These are phyloP conservation scores for Platycheirus albimanus DNA, from an alignment of 2,888 invertebrate genomes.

Conservation along the genomic window DNA sequence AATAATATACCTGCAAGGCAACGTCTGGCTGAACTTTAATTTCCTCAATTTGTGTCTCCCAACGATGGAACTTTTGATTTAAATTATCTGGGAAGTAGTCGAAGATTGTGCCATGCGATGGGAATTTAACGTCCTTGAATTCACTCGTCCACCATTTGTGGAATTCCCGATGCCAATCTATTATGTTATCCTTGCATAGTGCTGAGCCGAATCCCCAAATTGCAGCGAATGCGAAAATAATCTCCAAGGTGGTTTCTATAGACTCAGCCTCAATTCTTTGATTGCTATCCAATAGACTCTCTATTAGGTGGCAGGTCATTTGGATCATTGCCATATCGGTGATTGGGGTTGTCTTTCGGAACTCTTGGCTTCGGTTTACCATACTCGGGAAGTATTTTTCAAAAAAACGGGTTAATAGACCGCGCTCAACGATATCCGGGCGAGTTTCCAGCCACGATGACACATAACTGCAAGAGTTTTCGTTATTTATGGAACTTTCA, in stretches of 20 bases:
- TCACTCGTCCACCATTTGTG: constrained; percentile 97
- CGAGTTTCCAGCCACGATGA: constrained; percentile 95
- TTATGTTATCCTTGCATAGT: constrained; percentile 93
- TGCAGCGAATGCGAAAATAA: constrained; percentile 94
- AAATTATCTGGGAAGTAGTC: constrained; percentile 94
- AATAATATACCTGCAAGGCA: constrained; percentile 91
- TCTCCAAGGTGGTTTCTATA: constrained; percentile 87
- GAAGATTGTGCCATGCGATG: constrained; percentile 91
- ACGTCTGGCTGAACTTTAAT: constrained; percentile 93
- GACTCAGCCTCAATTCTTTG: constrained; percentile 86
- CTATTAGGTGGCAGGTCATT: constrained; percentile 93
- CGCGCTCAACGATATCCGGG: constrained; percentile 89
- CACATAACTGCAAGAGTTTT: constrained; percentile 86
- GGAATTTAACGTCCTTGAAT: constrained; percentile 96
- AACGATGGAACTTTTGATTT: constrained; percentile 92
- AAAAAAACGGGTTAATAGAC: constrained; percentile 93
- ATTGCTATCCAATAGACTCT: constrained; percentile 87
- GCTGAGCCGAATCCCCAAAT: constrained; percentile 98
- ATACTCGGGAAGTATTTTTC: constrained; percentile 96
- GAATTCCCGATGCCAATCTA: constrained; percentile 97
- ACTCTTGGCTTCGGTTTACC: constrained; percentile 89
- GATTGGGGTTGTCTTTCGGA: constrained; percentile 95
- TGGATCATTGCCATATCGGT: constrained; percentile 95
- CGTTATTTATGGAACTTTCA: constrained; percentile 53
- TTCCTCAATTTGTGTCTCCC: constrained; percentile 88